These are phyloP conservation scores for Tuberolachnus salignus DNA, from an alignment of 2,888 invertebrate species.

Conservation along the genomic window DNA sequence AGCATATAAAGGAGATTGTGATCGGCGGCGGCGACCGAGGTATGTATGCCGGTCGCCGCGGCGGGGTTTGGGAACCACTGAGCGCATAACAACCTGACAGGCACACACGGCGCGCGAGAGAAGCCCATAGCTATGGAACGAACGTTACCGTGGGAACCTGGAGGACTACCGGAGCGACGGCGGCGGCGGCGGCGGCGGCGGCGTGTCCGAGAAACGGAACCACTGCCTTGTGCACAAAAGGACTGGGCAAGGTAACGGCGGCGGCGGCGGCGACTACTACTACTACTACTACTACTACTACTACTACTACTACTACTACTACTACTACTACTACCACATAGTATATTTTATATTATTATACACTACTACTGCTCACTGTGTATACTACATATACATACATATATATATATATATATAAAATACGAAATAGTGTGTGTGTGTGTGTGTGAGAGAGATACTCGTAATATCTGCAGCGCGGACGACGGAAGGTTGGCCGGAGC, in stretches of 20 bases:
- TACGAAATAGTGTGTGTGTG: not conserved
- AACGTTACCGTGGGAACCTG: slow-evolving; percentile 57
- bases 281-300: slow-evolving; percentile 28
- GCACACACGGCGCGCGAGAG: slow-evolving; percentile 48
- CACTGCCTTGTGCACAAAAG: slow-evolving; percentile 51
- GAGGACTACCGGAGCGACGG: slow-evolving; percentile 55
- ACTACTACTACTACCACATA: slow-evolving; percentile 12
- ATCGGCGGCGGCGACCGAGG: slow-evolving; percentile 33
- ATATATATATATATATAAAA: no score
- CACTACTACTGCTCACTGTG: no score
- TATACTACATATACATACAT: no score
- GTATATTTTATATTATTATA: not conserved
- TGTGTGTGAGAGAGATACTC: no score
- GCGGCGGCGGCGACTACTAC: slow-evolving; percentile 7
- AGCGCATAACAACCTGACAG: slow-evolving; percentile 56
- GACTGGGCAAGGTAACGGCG: slow-evolving; percentile 51
- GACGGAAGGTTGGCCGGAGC: slow-evolving; percentile 51
- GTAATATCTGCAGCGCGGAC: not conserved
- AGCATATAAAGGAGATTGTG: slow-evolving; percentile 46
- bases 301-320: slow-evolving; percentile 21
- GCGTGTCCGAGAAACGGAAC: slow-evolving; percentile 55
- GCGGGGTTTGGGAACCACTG: slow-evolving; percentile 49
- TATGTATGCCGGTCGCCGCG: slow-evolving; percentile 29
- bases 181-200: slow-evolving; percentile 37
- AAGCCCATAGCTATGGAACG: slow-evolving; percentile 56